These are phyloP conservation scores for Penaeus japonicus DNA, from an alignment of 1,140 invertebrate genomes.

Conservation along the genomic window DNA sequence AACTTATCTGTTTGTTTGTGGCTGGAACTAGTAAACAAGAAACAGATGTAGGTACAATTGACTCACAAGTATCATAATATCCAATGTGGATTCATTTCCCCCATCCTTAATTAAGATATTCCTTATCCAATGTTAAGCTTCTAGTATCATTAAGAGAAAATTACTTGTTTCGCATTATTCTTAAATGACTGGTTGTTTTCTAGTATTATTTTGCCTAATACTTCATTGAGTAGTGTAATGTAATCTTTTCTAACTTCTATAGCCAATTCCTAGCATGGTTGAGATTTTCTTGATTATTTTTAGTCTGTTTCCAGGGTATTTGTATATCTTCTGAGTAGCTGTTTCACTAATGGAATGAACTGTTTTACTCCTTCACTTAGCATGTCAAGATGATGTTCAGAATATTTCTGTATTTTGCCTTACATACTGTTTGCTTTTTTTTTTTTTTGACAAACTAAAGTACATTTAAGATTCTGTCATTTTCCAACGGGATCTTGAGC, in stretches of 20 bases:
- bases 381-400: constrained; percentile 34
- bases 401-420: constrained; percentile 11
- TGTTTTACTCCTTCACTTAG: constrained; percentile 36
- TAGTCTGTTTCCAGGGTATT: no score
- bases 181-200: background rate
- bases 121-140: no score
- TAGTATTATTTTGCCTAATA: constrained; percentile 10
- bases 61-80: no score
- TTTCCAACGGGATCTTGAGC: background rate
- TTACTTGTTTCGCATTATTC: background rate
- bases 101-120: no score
- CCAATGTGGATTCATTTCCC: no score
- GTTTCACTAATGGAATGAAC: constrained; percentile 33
- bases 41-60: no score
- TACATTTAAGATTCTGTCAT: background rate
- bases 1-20: no score
- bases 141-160: no score
- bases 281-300: background rate
- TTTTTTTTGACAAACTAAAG: background rate
- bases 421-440: constrained; percentile 16
- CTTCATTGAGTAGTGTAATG: constrained; percentile 42
- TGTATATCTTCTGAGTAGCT: constrained; percentile 10
- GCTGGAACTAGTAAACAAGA: no score
- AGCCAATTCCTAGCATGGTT: constrained; percentile 38
- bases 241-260: constrained; percentile 8